Evolutionary conservation across 2,888 invertebrate species (phyloP), one percentile per base, ranked within the genome.

Genomic region (Ennomos erosarius): DNA sequence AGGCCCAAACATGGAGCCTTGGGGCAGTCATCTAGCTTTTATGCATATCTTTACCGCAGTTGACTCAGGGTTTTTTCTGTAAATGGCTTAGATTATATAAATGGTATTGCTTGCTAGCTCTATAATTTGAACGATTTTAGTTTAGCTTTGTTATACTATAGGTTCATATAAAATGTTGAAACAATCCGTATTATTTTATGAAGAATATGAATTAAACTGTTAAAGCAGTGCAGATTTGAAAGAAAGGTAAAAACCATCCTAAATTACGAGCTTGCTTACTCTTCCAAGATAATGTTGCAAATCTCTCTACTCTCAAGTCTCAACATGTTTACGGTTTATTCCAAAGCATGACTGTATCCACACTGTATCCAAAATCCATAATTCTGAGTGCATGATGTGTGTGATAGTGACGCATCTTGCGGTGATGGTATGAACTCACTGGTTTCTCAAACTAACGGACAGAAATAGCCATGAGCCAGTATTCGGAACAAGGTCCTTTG

Each of bases 361-460:
- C 50, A 55, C 42, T 51, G 55, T 46, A 51, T n/a, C 33, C 46
- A 47, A 55, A 59, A 59, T 55, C 45, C 44, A 59, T 51, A 49
- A 37, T 42, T 52, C 48, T 49, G 10, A 37, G 16, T 36, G 37
- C 45, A 48, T 36, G 37, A 37, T 42, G 13, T 38, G 51, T 42
- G 13, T 38, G 51, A 43, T 59, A 47, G 42, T 59, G 59, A 59
- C 59, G 59, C 59, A 59, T 55, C 47, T 26, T 42, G 49, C 40
- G 53, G 55, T 47, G 34, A 37, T 50, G 54, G 13, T 11, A 38
- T 43, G 9, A 44, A 43, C 49, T 2, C 37, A 12, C n/a, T 43
- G 50, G 46, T 55, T 59, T 51, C 59, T 46, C 34, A 13, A 51
- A 39, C 35, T 47, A 36, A 48, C 51, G 47, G 47, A 59, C 51